These are phyloP conservation scores for Chymomyza amoena DNA, from an alignment of 2,888 invertebrate genomes.

Conservation along the genomic window DNA sequence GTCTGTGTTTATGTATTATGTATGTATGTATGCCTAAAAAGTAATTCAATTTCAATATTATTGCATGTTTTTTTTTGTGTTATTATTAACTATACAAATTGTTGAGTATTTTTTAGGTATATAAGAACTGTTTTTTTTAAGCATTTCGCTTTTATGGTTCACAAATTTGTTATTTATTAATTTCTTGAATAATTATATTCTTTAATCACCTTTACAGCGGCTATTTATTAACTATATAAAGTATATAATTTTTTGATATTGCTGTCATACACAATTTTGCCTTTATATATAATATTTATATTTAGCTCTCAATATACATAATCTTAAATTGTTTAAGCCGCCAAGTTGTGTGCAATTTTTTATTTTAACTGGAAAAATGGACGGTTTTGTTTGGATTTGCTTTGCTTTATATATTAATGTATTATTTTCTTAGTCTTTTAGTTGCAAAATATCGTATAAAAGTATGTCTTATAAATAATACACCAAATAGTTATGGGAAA, in stretches of 20 bases:
- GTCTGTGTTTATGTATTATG: constrained; percentile 27
- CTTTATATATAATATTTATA: not conserved
- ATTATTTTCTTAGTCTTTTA: constrained; percentile 54
- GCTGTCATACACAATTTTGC: constrained; percentile 31
- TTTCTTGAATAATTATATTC: constrained; percentile 25
- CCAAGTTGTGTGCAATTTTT: constrained; percentile 38
- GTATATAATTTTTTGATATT: constrained; percentile 32
- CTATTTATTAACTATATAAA: constrained; percentile 5
- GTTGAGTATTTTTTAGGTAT: not conserved
- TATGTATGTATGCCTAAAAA: constrained; percentile 44
- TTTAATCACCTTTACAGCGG: constrained; percentile 30
- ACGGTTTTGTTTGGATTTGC: constrained; percentile 53
- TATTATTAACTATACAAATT: constrained; percentile 30
- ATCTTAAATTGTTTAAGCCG: constrained; percentile 46
- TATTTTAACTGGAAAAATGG: constrained; percentile 57
- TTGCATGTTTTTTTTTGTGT: constrained; percentile 48
- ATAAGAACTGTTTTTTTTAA: constrained; percentile 10
- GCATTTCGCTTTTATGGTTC: constrained; percentile 14
- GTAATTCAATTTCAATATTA: constrained; percentile 61
- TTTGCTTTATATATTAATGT: constrained; percentile 23
- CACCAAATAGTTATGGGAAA: not conserved
- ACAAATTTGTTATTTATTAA: not conserved
- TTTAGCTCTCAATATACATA: not conserved
- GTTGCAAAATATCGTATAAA: constrained; percentile 55
- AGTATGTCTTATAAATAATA: not conserved